Percentiles rank a stretch among this genome's conserved stretches.
phyloP scores from a whole-genome alignment of 2,797 vertebrate species.

The Onychomys leucogaster region DNA sequence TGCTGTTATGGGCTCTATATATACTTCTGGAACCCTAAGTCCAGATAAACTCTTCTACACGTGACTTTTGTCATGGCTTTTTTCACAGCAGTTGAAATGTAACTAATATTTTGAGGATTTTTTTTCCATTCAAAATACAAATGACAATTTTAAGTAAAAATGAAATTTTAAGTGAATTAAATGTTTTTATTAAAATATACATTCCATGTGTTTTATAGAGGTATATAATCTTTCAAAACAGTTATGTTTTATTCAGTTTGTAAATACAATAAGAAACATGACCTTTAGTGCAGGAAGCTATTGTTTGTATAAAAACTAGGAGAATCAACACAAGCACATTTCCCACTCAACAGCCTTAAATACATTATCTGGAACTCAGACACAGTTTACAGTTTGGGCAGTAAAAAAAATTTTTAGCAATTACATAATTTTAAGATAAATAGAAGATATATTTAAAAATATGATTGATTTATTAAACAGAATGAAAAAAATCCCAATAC shows the following conservation, averaged over 20 bases:
- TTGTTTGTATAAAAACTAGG: neutral
- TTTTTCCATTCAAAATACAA: neutral
- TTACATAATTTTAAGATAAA: neutral
- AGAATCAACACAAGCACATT: neutral
- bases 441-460: neutral
- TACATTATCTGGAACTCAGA: neutral
- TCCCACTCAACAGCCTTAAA: neutral
- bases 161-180: conserved; percentile 20
- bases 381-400: neutral
- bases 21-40: neutral
- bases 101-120: neutral
- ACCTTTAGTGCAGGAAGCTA: neutral
- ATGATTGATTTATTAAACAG: neutral
- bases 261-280: neutral
- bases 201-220: neutral
- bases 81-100: neutral
- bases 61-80: neutral
- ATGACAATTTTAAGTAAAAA: conserved; percentile 14
- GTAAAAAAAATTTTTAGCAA: conserved; percentile 12
- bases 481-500: neutral
- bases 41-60: neutral
- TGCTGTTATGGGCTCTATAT: too few species aligned
- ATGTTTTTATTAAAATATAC: neutral
- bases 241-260: neutral
- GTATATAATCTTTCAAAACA: neutral